Percentiles rank a stretch among this genome's conserved stretches.
phyloP scores from a whole-genome alignment of 2,113 vertebrate species.

The Hemichromis elongatus region DNA sequence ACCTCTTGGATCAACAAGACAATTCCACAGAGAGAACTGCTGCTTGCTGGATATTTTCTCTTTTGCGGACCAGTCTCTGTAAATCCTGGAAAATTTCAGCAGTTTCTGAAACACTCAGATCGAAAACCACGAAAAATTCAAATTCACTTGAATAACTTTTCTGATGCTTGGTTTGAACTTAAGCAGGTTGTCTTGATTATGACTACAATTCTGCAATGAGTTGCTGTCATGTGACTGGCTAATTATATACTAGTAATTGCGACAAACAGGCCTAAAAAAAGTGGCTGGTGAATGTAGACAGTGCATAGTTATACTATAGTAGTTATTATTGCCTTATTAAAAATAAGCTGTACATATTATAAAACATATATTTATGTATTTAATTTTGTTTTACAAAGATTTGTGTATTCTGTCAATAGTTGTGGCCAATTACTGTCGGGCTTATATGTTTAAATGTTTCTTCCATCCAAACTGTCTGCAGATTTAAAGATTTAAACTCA shows the following conservation, averaged over 20 bases:
- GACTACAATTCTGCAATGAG: neutral
- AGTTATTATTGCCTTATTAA: neutral
- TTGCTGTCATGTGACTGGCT: neutral
- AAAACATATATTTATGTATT: too few relatives aligned
- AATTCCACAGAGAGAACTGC: neutral
- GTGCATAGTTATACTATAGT: neutral
- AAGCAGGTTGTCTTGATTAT: neutral
- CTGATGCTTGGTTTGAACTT: neutral
- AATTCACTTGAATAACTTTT: neutral
- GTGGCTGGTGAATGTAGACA: neutral
- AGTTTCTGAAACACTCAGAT: neutral
- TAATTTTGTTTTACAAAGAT: too few relatives aligned
- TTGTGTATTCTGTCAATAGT: too few relatives aligned
- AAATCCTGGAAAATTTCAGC: neutral
- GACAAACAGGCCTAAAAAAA: neutral
- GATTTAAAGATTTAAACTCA: neutral
- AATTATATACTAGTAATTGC: neutral
- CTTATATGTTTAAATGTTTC: too few relatives aligned
- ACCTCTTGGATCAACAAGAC: neutral
- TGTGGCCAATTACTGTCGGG: too few relatives aligned
- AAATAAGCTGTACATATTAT: neutral
- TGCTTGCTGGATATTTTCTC: neutral
- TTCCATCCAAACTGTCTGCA: neutral
- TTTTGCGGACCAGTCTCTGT: neutral
- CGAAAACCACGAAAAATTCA: fast-evolving